Evolutionary conservation across 2,888 invertebrate genomes (phyloP).

Genomic region (Kryphioiulus occultus): DNA sequence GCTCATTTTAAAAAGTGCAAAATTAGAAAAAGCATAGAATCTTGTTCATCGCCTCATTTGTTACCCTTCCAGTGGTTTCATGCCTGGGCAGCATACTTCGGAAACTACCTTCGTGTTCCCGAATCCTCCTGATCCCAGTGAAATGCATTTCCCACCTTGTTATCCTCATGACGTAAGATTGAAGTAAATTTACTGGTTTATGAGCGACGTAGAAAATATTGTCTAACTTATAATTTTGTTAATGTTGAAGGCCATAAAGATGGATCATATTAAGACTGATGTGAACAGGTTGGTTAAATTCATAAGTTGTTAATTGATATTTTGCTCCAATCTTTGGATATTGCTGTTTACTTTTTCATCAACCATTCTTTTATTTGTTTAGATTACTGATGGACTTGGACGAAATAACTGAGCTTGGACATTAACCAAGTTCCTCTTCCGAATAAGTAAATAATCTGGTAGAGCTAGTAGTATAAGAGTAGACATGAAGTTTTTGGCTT

Average conservation of each 20-base stretch:
- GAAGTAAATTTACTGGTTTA: not conserved
- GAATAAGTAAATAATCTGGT: not conserved
- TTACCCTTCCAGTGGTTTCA: not conserved
- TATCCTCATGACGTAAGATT: conserved; percentile 42
- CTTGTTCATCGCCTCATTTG: not conserved
- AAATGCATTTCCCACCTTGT: conserved; percentile 13
- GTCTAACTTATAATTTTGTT: not conserved
- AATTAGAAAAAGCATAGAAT: not conserved
- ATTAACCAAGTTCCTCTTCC: not conserved
- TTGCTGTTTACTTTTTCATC: not conserved
- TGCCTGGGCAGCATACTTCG: conserved; percentile 4
- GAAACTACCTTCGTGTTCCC: conserved; percentile 48
- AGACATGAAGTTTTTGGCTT: not conserved
- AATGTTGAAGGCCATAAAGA: not conserved
- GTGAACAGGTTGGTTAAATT: not conserved
- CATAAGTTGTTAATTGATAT: too few relatives aligned
- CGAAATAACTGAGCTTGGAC: not conserved
- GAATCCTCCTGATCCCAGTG: conserved; percentile 28
- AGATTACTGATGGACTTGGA: not conserved
- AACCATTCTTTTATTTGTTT: not conserved
- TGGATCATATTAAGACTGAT: not conserved
- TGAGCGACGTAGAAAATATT: too few relatives aligned
- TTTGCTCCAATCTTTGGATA: not conserved
- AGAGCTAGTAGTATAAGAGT: not conserved
- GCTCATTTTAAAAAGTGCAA: too few relatives aligned